These are phyloP conservation scores for Sitobion miscanthi DNA, from an alignment of 1,140 invertebrate species.

Conservation along the genomic window DNA sequence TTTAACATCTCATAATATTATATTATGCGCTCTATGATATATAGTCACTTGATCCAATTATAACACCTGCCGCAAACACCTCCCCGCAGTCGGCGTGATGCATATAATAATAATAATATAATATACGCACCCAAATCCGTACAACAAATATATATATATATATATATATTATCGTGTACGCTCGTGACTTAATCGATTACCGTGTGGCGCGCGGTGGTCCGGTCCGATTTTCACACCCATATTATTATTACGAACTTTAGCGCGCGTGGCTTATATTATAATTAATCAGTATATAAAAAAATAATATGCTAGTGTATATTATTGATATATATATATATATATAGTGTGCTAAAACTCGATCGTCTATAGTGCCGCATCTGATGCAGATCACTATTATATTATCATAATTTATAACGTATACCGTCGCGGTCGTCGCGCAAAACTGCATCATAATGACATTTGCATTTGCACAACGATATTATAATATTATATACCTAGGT, in stretches of 20 bases:
- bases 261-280: neutral
- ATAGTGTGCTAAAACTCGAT: neutral
- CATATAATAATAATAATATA: too few species aligned
- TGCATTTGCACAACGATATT: neutral
- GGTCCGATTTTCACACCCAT: neutral
- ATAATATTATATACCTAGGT: too few species aligned
- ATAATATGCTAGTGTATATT: too few species aligned
- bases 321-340: too few species aligned
- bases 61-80: neutral
- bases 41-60: constrained; percentile 8
- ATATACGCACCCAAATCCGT: neutral
- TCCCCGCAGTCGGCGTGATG: too few species aligned
- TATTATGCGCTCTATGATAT: neutral
- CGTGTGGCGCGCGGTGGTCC: neutral
- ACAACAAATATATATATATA: neutral
- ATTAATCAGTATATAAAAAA: neutral
- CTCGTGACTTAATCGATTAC: neutral
- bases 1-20: neutral
- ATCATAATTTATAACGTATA: neutral
- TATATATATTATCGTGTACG: neutral
- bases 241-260: neutral
- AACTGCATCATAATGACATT: neutral
- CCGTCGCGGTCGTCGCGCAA: neutral
- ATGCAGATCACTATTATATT: neutral
- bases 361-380: neutral